phyloP scores from a whole-genome alignment of 2,888 invertebrate genomes.

The Ennomos fuscantarius region DNA sequence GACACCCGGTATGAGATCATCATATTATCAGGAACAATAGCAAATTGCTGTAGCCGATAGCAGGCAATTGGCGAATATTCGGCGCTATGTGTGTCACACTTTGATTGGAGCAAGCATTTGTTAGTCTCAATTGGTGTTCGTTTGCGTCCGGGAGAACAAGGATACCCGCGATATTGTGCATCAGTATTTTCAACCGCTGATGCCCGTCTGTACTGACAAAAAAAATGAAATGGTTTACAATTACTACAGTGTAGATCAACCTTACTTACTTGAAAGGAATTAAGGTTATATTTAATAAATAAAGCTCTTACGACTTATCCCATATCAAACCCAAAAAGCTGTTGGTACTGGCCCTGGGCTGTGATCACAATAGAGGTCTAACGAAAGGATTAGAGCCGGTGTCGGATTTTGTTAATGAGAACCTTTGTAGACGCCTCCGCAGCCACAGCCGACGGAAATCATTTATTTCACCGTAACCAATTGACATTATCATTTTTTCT shows the following conservation, averaged over 20 bases:
- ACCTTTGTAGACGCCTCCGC: constrained; percentile 69
- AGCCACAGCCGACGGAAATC: constrained; percentile 66
- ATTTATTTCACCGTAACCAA: constrained; percentile 76
- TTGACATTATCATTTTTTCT: constrained; percentile 64
- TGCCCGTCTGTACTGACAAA: no score
- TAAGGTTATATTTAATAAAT: constrained; percentile 5
- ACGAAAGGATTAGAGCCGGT: constrained; percentile 82
- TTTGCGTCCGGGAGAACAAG: constrained; percentile 37
- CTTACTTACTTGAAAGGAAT: not conserved
- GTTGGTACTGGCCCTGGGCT: constrained; percentile 14
- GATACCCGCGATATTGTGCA: no score
- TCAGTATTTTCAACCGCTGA: no score
- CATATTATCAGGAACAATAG: constrained; percentile 38
- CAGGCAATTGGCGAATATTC: constrained; percentile 57
- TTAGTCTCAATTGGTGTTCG: constrained; percentile 57
- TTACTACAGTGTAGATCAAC: not conserved
- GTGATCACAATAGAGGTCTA: constrained; percentile 73
- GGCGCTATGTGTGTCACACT: constrained; percentile 55
- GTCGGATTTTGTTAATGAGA: constrained; percentile 75
- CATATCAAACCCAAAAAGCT: constrained; percentile 14
- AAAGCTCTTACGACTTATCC: constrained; percentile 5
- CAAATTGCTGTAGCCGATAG: constrained; percentile 14
- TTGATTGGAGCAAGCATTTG: constrained; percentile 60
- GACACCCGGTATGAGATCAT: constrained; percentile 54
- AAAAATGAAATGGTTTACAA: not conserved